Conservation (phyloP, 1,140 invertebrate genomes). For the Drosophila bocqueti region DNA sequence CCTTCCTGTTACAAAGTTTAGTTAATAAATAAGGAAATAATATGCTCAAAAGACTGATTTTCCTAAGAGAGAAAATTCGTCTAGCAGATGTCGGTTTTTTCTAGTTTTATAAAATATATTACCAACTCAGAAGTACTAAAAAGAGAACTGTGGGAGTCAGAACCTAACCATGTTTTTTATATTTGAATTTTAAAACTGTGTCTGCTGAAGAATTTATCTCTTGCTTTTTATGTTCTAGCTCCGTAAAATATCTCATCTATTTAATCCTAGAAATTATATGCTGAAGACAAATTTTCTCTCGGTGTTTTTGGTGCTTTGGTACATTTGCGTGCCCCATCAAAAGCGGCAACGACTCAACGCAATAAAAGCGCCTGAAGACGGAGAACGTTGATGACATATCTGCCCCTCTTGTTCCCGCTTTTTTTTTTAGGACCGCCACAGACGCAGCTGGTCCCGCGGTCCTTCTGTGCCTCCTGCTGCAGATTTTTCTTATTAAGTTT, state of each 20-base stretch:
- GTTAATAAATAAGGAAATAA: too few species aligned
- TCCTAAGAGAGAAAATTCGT: too few species aligned
- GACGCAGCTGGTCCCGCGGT: slow-evolving; percentile 34
- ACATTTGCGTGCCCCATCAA: slow-evolving; percentile 58
- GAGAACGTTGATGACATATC: slow-evolving; percentile 69
- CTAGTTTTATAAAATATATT: too few species aligned
- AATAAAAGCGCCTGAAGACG: slow-evolving; percentile 57
- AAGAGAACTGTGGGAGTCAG: too few species aligned
- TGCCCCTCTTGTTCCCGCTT: slow-evolving; percentile 21
- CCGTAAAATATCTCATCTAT: neutral
- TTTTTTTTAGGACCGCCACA: slow-evolving; percentile 26
- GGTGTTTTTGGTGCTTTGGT: slow-evolving; percentile 4
- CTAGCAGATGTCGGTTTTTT: too few species aligned
- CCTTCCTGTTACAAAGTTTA: too few species aligned
- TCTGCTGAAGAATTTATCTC: too few species aligned
- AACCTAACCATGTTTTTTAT: too few species aligned
- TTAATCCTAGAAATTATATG: neutral
- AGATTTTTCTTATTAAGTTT: slow-evolving; percentile 83
- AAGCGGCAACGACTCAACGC: slow-evolving; percentile 48
- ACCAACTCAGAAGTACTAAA: too few species aligned
- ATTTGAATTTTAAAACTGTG: too few species aligned
- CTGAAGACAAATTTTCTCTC: neutral
- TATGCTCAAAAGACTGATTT: too few species aligned
- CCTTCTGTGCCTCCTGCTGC: slow-evolving; percentile 44
- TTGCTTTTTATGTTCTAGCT: neutral